Conservation (phyloP, 2,797 vertebrate genomes). For the Acanthornis magna region DNA sequence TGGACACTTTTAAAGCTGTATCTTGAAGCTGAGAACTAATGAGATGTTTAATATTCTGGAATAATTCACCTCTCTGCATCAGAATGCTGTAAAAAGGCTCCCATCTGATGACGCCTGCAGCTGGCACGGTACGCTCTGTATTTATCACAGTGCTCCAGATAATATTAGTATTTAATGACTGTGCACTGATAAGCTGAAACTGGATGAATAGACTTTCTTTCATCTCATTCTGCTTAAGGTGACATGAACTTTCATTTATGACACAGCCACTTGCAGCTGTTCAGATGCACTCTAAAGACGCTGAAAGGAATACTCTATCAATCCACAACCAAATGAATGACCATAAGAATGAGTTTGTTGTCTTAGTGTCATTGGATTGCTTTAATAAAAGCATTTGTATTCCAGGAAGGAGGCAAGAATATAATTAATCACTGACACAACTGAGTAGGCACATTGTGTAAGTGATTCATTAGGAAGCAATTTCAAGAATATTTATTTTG, state of each 20-base stretch:
- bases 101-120: not conserved
- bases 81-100: slow-evolving; percentile 34
- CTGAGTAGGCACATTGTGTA: slow-evolving; percentile 55
- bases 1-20: not conserved
- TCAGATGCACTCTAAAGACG: slow-evolving; percentile 27
- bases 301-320: slow-evolving; percentile 55
- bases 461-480: slow-evolving; percentile 61
- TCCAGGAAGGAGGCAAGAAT: slow-evolving; percentile 57
- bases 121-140: not conserved
- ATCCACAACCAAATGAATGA: slow-evolving; percentile 28
- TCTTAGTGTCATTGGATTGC: slow-evolving; percentile 36
- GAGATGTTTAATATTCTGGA: slow-evolving; percentile 38
- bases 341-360: slow-evolving; percentile 44
- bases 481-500: slow-evolving; percentile 64
- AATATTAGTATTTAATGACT: slow-evolving; percentile 52
- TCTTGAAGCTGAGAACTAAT: not conserved
- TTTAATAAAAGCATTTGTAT: slow-evolving; percentile 66
- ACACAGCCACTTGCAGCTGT: slow-evolving; percentile 52
- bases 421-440: slow-evolving; percentile 72
- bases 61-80: not conserved
- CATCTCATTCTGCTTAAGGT: slow-evolving; percentile 47
- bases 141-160: slow-evolving; percentile 51
- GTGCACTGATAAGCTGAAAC: slow-evolving; percentile 28
- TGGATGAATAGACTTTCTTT: slow-evolving; percentile 33
- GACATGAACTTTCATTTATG: slow-evolving; percentile 44